Conservation (phyloP, 2,113 vertebrate genomes). For the Nematolebias whitei region DNA sequence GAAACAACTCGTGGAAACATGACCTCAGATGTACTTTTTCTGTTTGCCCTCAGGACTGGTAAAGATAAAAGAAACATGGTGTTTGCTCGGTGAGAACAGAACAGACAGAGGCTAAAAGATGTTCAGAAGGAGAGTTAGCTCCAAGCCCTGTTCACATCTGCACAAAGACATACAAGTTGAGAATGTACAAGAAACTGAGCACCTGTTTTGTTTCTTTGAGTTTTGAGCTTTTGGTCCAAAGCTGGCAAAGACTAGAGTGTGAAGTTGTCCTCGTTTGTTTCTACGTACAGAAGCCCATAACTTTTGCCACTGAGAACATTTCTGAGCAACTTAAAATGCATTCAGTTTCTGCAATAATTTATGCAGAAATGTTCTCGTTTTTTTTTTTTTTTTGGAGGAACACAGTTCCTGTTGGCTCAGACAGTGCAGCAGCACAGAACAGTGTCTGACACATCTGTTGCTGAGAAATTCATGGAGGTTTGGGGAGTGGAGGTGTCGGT, state of each 20-base stretch:
- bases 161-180: background rate
- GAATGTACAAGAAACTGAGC: no score
- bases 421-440: conserved; percentile 30
- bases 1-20: conserved; percentile 24
- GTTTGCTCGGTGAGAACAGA: conserved; percentile 4
- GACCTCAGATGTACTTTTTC: conserved; percentile 60
- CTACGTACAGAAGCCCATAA: background rate
- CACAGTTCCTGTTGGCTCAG: conserved; percentile 30
- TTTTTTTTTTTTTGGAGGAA: conserved; percentile 17
- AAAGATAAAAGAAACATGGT: conserved; percentile 27
- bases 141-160: conserved; percentile 12
- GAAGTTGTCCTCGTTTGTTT: conserved; percentile 8
- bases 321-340: conserved; percentile 9
- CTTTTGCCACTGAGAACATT: conserved; percentile 5
- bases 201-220: background rate
- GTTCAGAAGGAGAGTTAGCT: background rate
- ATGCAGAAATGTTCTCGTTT: conserved; percentile 5
- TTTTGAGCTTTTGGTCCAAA: conserved; percentile 11
- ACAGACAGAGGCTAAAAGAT: conserved; percentile 20
- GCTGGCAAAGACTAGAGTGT: background rate
- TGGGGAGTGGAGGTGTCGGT: conserved; percentile 70
- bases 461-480: conserved; percentile 60
- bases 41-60: conserved; percentile 35
- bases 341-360: conserved; percentile 24
- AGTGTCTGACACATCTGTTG: conserved; percentile 71